Base-by-base conservation (phyloP, 2,797 vertebrate genomes). In the Micromesistius poutassou region DNA sequence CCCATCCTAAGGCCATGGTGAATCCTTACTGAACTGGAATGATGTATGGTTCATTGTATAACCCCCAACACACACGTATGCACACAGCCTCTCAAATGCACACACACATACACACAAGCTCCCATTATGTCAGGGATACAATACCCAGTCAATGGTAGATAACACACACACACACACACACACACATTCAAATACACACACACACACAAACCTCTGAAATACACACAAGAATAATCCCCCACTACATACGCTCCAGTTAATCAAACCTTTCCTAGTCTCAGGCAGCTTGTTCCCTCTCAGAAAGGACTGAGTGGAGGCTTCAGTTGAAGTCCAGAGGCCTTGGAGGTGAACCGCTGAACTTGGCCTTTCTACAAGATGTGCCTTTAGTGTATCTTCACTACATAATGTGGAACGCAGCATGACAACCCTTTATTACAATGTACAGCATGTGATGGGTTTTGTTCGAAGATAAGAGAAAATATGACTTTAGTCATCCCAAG, bases 21-120 rank as follows among this genome's bases (percentile, higher is more conserved):
- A 46, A 79, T 74, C 74, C 75, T 71, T 71, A 75, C 79, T 71
- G 78, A 83, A 79, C 77, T 75, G 72, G 77, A 83, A 83, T 30
- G 9, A 46, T 31, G 71, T 6, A 12, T 14, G 77, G 78, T 77
- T 73, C 30, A 16, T 19, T 42, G 40, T 55, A 81, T 42, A 1
- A 0, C 25, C 55, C 55, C 55, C 16, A 19, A 50, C 46, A 62
- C 80, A 80, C 28, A 14, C 40, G 74, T 72, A 42, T 4, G 12
- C 40, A 42, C 40, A 13, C 40, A 42, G 40, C 40, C 40, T 13
- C 40, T 16, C 40, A 42, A 42, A 42, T 42, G 12, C 13, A 42
- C 36, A 38, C 9, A 38, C 9, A 38, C 36, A 38, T 10, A 75
- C 72, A 33, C 79, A 73, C n/a, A 16, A 2, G 22, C 22, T 74